Evolutionary conservation across 2,888 invertebrate species (phyloP).

Genomic region (Platycnemis pennipes): DNA sequence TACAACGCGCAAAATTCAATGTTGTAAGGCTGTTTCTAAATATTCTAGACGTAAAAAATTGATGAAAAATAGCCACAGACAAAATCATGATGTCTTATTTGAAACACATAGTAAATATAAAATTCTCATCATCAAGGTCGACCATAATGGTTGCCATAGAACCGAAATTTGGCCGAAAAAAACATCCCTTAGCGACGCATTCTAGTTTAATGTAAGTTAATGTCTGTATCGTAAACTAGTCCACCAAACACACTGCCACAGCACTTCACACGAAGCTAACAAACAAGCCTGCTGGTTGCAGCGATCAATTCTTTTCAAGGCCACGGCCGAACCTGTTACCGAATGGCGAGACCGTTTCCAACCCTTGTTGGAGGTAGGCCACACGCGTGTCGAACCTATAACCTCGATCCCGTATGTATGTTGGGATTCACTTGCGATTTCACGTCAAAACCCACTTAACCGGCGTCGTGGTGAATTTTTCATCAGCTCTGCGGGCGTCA

Average conservation of each 20-base stretch:
- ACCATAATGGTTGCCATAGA: background rate
- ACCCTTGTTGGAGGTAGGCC: background rate
- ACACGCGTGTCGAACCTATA: background rate
- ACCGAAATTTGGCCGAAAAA: background rate
- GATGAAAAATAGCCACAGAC: background rate
- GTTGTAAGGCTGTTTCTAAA: background rate
- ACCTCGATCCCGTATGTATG: slow-evolving; percentile 4
- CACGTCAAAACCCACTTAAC: background rate
- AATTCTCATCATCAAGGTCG: background rate
- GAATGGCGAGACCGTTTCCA: slow-evolving; percentile 54
- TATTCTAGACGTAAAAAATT: background rate
- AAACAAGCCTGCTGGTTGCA: slow-evolving; percentile 41
- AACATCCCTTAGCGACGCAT: background rate
- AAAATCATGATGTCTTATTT: background rate
- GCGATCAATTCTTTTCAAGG: slow-evolving; percentile 52
- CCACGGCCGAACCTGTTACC: slow-evolving; percentile 52
- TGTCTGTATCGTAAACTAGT: background rate
- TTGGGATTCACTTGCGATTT: slow-evolving; percentile 18
- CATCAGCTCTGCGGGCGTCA: background rate
- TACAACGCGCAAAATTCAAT: no score
- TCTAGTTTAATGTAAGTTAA: background rate
- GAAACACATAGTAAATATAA: background rate
- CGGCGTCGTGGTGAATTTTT: background rate
- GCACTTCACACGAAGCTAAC: background rate
- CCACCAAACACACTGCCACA: background rate